Base-by-base conservation (phyloP, 2,113 vertebrate genomes). In the Salvelinus fontinalis region DNA sequence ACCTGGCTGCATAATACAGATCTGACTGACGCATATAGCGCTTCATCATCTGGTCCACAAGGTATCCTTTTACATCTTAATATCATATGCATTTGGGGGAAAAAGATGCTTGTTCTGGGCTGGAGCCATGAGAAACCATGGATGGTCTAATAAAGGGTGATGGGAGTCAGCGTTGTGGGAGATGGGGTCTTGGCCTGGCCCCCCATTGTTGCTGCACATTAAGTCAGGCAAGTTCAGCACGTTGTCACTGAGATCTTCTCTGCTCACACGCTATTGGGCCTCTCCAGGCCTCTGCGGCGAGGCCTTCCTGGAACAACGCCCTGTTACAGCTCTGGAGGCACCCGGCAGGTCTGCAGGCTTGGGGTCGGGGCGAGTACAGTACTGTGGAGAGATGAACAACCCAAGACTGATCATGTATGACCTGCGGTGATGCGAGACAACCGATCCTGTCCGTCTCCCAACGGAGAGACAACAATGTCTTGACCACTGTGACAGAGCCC, bases 241-340 rank as follows among this genome's bases (percentile, higher is more conserved):
- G 65, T 84, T 79, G 80, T 88, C 75, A 67, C 76, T 22, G 12
- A 70, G 76, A 67, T 76, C 70, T 54, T 66, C 54, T 70, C 65
- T 73, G 67, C 80, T 91, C 85, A 86, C 88, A 91, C 73, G 87
- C 83, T 84, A 79, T 75, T 51, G 59, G 74, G 67, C 70, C 82
- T 78, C 82, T 39, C 18, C 29, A 67, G 79, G 69, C 44, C 76
- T 74, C 71, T 67, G n/a, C 14, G 51, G 51, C 20, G 18, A 18
- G 62, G 57, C 60, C 68, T 81, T 60, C 74, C 71, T 68, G 72
- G 71, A 86, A 83, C 68, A 59, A 72, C 2, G 8, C 26, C 77
- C 64, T 31, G 75, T 59, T 74, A 16, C 57, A 8, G 18, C 60
- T 73, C 74, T 29, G 73, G 74, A 76, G 70, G 49, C 69, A 29